Conservation (phyloP, 2,113 vertebrate genomes). For the Rhinoderma darwinii region DNA sequence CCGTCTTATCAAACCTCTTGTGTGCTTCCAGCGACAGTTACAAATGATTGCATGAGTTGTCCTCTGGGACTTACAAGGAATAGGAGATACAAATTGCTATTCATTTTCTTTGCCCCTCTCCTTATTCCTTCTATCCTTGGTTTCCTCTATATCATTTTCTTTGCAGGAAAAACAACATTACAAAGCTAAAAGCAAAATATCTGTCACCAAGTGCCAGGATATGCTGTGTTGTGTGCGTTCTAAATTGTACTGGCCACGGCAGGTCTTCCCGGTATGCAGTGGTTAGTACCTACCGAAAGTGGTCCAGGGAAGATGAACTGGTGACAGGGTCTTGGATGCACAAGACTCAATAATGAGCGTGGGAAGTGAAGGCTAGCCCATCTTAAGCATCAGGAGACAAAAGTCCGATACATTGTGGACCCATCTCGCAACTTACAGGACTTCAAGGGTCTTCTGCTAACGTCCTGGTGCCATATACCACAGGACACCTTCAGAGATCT, state of each 20-base stretch:
- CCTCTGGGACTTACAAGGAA: constrained; percentile 9
- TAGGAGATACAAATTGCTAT: constrained; percentile 40
- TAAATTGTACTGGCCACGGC: neutral
- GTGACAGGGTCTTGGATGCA: too few relatives aligned
- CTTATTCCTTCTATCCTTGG: neutral
- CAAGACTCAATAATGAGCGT: too few relatives aligned
- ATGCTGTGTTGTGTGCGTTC: neutral
- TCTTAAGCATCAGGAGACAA: too few relatives aligned
- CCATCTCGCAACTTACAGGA: too few relatives aligned
- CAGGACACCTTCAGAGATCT: too few relatives aligned
- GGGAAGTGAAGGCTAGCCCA: too few relatives aligned
- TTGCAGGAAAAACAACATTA: neutral
- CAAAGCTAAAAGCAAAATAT: neutral
- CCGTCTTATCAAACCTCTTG: constrained; percentile 14
- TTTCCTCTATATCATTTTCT: neutral
- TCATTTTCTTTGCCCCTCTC: constrained; percentile 26
- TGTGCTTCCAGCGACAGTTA: constrained; percentile 39
- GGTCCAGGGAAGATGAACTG: too few relatives aligned
- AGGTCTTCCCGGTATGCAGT: too few relatives aligned
- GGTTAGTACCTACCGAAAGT: too few relatives aligned
- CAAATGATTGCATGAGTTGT: constrained; percentile 30
- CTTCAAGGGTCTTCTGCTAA: too few relatives aligned
- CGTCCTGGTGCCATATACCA: too few relatives aligned
- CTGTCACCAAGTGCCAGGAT: neutral
- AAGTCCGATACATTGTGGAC: too few relatives aligned